A percentile compares a stretch with the other conserved stretches of the same genome.
Conservation (phyloP, 2,113 vertebrate genomes). For the Eolophus roseicapilla region DNA sequence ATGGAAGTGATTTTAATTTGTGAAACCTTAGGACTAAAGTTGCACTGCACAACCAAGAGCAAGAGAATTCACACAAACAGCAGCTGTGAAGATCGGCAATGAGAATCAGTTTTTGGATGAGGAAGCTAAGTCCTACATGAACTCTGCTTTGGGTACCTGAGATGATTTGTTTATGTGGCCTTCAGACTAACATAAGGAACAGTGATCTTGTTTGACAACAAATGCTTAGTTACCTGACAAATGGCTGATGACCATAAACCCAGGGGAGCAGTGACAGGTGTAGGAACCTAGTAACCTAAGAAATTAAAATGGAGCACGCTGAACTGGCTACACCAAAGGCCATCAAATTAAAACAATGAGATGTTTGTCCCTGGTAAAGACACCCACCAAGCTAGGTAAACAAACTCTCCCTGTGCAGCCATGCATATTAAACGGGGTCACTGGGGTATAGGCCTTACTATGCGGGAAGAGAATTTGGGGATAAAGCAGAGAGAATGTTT, state of each 20-base stretch:
- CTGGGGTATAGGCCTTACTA: rapidly evolving
- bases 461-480: not conserved
- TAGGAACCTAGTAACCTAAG: not conserved
- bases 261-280: not conserved
- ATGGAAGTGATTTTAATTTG: not conserved
- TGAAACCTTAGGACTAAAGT: not conserved
- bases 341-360: not conserved
- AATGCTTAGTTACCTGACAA: not conserved
- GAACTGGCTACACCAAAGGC: not conserved
- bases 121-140: not conserved
- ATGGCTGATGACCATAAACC: not conserved
- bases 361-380: not conserved
- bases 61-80: not conserved
- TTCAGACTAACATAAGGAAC: not conserved
- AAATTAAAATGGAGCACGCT: not conserved
- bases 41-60: not conserved
- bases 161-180: not conserved
- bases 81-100: not conserved
- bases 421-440: not conserved
- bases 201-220: not conserved
- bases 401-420: not conserved
- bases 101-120: not conserved
- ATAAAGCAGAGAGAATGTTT: not conserved
- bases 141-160: not conserved
- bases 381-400: not conserved